Base-by-base conservation (phyloP, 23 tunicate genomes). In the Phallusia fumigata region DNA sequence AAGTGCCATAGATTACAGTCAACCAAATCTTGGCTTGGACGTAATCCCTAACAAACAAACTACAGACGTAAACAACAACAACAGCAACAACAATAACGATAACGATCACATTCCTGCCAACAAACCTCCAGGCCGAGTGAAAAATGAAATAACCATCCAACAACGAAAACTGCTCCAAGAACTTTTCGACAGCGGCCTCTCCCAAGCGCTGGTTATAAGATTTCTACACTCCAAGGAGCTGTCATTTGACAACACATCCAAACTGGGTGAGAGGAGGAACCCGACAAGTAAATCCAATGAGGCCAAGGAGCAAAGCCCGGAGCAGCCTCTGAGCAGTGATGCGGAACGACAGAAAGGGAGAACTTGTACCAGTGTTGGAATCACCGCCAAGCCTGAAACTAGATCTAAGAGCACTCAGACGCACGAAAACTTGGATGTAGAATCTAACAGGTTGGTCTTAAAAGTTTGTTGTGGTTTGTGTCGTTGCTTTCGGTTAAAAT, bases 101-200 rank as follows among this genome's bases (percentile, higher is more conserved):
- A 22, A 58, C 16, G 13, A 24, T 58, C 8, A 58, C 69, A 58
- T 21, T 24, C 26, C 28, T 58, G 16, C 28, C 2, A 58, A 16
- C 69, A 58, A 58, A 13, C 69, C 69, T 21, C 69, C 69, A 1
- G 69, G 69, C 69, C 26, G 69, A 58, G 11, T 32, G 18, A 15
- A 12, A 13, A 52, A 33, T 22, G 65, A 78, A 36, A 36, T 85
- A 15, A 78, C 88, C 0, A 26, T 74, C 2, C 83, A 78, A 34
- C 88, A 85, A 40, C 53, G 65, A 21, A 30, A 79, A 45, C 65
- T 85, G 33, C 64, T 85, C 65, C 83, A 85, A 36, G 88, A 79
- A 13, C 22, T 85, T 30, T 32, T 76, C 0, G 65, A 85, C 19
- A 85, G 83, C 78, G 88, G 88, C 0, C 30, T 85, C 13, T n/a